These are phyloP conservation scores for Sebastes vulpes DNA, from an alignment of 2,797 vertebrate genomes.

Conservation along the genomic window DNA sequence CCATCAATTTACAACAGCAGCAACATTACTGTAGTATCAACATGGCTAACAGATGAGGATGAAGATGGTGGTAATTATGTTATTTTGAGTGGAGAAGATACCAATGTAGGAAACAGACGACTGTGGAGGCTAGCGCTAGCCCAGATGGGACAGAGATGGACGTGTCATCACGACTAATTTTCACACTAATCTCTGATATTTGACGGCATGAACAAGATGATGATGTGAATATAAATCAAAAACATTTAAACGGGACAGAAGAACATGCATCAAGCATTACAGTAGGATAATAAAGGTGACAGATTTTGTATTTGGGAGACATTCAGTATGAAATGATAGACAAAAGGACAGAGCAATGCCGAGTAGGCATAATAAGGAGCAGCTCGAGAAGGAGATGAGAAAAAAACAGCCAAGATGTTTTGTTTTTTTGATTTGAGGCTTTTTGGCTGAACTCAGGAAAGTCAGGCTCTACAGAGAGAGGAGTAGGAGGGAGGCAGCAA, in stretches of 20 bases:
- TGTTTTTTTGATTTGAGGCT: slow-evolving; percentile 55
- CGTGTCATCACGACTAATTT: neutral
- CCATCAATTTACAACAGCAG: slow-evolving; percentile 30
- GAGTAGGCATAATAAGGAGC: slow-evolving; percentile 78
- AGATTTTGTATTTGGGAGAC: slow-evolving; percentile 21
- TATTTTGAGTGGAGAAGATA: slow-evolving; percentile 33
- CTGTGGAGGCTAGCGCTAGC: neutral
- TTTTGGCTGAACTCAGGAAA: slow-evolving; percentile 67
- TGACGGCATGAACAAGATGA: slow-evolving; percentile 27
- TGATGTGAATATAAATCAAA: slow-evolving; percentile 8
- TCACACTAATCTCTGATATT: slow-evolving; percentile 13
- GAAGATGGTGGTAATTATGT: slow-evolving; percentile 44
- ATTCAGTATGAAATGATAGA: slow-evolving; percentile 48
- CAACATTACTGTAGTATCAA: slow-evolving; percentile 37
- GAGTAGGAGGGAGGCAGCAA: slow-evolving; percentile 80
- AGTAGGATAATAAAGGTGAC: slow-evolving; percentile 13
- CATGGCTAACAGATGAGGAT: slow-evolving; percentile 50
- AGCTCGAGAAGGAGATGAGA: slow-evolving; percentile 81
- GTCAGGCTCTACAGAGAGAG: slow-evolving; percentile 72
- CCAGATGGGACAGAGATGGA: slow-evolving; percentile 47
- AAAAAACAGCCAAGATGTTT: slow-evolving; percentile 57
- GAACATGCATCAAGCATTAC: slow-evolving; percentile 51
- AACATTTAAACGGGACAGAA: slow-evolving; percentile 35
- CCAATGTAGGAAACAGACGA: slow-evolving; percentile 29
- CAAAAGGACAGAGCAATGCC: slow-evolving; percentile 84